These are phyloP conservation scores for Sebastes diploproa DNA, from an alignment of 2,797 vertebrate species.

Conservation along the genomic window DNA sequence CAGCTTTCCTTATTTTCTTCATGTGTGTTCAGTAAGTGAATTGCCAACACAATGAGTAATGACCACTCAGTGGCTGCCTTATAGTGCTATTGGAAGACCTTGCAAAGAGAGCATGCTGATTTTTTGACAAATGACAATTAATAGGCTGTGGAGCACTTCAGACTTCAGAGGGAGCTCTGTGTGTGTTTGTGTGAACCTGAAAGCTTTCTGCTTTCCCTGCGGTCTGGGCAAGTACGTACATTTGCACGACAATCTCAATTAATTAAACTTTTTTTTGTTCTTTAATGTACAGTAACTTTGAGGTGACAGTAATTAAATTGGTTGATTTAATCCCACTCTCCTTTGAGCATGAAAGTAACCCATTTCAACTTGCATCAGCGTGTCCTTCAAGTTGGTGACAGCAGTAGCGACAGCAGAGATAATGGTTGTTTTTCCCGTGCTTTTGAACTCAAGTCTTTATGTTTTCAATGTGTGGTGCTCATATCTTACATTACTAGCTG, in stretches of 20 bases:
- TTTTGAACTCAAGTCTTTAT: neutral
- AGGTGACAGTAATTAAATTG: conserved; percentile 13
- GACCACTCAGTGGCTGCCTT: neutral
- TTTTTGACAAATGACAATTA: conserved; percentile 24
- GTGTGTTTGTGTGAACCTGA: neutral
- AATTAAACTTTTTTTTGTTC: neutral
- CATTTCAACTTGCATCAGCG: neutral
- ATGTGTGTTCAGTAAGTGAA: conserved; percentile 17
- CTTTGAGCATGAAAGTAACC: neutral
- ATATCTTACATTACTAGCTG: neutral
- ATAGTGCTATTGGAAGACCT: neutral
- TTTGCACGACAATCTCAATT: neutral
- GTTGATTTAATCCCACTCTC: conserved; percentile 10
- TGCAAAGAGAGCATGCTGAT: conserved; percentile 8
- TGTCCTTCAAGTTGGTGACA: neutral
- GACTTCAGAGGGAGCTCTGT: neutral
- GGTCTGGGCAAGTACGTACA: neutral
- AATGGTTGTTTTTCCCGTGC: neutral
- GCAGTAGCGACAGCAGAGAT: neutral
- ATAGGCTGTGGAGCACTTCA: neutral
- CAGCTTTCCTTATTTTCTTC: conserved; percentile 2
- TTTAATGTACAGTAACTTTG: conserved; percentile 6
- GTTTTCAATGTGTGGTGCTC: neutral
- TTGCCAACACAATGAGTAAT: conserved; percentile 29
- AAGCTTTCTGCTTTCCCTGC: neutral